phyloP scores from a whole-genome alignment of 2,797 vertebrate genomes.

The Smutsia temminckii region DNA sequence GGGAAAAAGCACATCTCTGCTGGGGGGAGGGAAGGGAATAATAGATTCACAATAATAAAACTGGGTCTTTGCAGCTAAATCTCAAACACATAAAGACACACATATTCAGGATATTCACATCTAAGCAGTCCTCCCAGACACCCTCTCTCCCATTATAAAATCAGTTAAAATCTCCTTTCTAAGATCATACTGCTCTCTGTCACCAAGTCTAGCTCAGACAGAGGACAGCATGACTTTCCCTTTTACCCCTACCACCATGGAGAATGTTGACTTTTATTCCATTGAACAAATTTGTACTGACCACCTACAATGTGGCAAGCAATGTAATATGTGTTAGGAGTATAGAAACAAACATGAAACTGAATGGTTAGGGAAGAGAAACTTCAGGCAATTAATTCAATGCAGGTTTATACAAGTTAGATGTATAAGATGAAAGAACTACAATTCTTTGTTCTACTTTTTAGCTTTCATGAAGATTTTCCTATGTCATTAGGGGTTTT shows the following conservation, averaged over 20 bases:
- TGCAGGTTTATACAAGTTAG: background rate
- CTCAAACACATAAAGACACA: background rate
- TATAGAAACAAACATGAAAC: background rate
- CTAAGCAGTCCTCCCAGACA: background rate
- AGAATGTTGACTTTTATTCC: background rate
- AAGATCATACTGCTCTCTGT: background rate
- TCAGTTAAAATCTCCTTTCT: background rate
- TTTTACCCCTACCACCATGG: background rate
- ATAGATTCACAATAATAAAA: slow-evolving; percentile 32
- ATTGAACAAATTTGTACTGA: background rate
- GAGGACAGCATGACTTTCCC: background rate
- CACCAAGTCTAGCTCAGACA: background rate
- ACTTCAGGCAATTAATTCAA: background rate
- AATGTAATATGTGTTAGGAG: background rate
- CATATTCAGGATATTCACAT: background rate
- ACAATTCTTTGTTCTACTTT: background rate
- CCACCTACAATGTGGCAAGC: background rate
- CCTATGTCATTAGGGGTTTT: background rate
- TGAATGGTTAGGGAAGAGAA: background rate
- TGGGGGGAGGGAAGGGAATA: background rate
- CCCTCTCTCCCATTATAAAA: background rate
- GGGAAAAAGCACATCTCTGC: background rate
- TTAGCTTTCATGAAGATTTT: slow-evolving; percentile 1
- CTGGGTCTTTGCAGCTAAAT: background rate
- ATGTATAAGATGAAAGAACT: background rate